Conservation (phyloP, 2,888 invertebrate genomes). For the Cheilosia grossa region DNA sequence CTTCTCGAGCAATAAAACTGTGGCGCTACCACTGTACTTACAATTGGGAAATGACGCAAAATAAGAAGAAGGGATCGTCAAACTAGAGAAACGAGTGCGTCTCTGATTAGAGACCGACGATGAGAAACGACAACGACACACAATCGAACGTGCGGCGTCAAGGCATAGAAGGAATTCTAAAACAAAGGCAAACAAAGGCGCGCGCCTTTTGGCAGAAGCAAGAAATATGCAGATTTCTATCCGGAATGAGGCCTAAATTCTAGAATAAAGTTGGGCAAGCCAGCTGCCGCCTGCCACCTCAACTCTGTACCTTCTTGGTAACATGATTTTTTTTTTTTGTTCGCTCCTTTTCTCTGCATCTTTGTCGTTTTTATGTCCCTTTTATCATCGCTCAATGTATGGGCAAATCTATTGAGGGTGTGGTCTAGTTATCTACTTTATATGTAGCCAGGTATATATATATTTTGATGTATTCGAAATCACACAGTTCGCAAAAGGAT, state of each 20-base stretch:
- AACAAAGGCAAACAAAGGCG: constrained; percentile 63
- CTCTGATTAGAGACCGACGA: constrained; percentile 68
- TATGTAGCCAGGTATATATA: neutral
- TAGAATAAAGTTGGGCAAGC: constrained; percentile 69
- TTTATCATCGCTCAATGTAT: constrained; percentile 56
- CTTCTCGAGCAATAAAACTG: no score
- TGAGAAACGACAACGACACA: constrained; percentile 44
- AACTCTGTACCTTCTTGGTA: neutral
- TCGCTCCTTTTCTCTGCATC: constrained; percentile 24
- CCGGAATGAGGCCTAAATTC: constrained; percentile 58
- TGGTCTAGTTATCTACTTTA: constrained; percentile 65
- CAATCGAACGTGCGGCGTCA: constrained; percentile 41
- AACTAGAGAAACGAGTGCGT: constrained; percentile 52
- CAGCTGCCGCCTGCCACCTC: neutral
- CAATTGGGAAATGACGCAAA: constrained; percentile 36
- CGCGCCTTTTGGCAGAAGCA: constrained; percentile 21
- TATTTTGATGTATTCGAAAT: constrained; percentile 32
- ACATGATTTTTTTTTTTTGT: constrained; percentile 18
- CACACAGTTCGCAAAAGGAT: constrained; percentile 25
- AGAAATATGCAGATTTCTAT: constrained; percentile 65
- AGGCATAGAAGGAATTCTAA: constrained; percentile 31
- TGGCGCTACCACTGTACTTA: neutral
- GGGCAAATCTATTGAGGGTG: constrained; percentile 67
- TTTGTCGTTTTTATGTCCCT: constrained; percentile 59
- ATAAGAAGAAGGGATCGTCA: constrained; percentile 19